Evolutionary conservation across 2,888 invertebrate genomes (phyloP), one percentile per base, ranked within the genome.

Genomic region (Hartigia nigra): DNA sequence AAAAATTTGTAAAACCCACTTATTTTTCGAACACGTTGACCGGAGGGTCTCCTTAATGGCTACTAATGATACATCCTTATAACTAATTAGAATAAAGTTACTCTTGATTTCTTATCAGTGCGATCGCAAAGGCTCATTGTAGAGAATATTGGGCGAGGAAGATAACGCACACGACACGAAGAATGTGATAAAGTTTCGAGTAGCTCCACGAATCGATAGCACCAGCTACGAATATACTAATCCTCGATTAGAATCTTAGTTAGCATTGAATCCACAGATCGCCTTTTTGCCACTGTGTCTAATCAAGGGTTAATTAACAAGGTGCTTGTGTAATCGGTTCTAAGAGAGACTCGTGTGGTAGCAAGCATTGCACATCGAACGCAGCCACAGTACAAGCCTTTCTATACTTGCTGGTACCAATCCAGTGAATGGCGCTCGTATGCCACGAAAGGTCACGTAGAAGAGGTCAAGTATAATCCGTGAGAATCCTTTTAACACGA

Each of bases 401-500:
- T 31, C 35, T 75, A 36, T 70, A 77, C 69, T 69, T 76, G 69
- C 35, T 31, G 35, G 37, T 76, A 75, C 77, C 81, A 86, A 88
- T 84, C 85, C 77, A 82, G 82, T 84, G 32, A 72, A 72, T 32
- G 88, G 84, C 86, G 85, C 83, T 87, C 84, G 83, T 85, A 85
- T 89, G 88, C 89, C 89, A 90, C 90, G 89, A 89, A 89, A 90
- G 90, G 90, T 90, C 90, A 89, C 90, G 82, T 82, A 83, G 77
- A 81, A 83, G 77, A 82, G 78, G 82, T 82, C 82, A 75, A 78
- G 74, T 23, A 23, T 31, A 31, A 34, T 72, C 72, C 31, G 55
- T 55, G 55, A 55, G 55, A 55, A 55, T 55, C 55, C 55, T 55
- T 55, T 55, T 55, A 55, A 55, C 55, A 23, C 55, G 55, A 55